A percentile compares a stretch with the other conserved stretches of the same genome.
Conservation (phyloP, 2,797 vertebrate species). For the Darevskia nairensis region DNA sequence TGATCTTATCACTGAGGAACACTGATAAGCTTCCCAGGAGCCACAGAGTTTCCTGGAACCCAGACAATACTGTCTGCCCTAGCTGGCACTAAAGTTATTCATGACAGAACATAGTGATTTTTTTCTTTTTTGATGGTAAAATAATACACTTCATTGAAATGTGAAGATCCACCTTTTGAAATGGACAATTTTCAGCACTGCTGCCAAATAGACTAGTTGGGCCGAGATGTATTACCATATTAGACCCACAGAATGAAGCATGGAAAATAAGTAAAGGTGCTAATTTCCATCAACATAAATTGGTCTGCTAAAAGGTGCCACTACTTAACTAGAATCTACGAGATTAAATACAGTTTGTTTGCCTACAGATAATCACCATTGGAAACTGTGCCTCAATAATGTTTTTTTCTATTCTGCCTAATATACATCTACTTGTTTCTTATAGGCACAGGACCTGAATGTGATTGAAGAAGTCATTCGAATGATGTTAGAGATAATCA, state of each 20-base stretch:
- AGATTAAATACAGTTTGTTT: slow-evolving; percentile 7
- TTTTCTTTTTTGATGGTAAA: neutral
- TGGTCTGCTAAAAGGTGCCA: neutral
- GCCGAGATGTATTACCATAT: neutral
- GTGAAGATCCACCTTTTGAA: slow-evolving; percentile 18
- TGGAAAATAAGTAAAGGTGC: neutral
- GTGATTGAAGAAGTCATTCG: slow-evolving; percentile 99
- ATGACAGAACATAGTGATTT: neutral
- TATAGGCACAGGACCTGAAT: slow-evolving; percentile 93
- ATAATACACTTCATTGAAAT: neutral
- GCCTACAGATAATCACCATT: neutral
- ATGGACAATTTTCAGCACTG: slow-evolving; percentile 20
- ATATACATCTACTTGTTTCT: slow-evolving; percentile 36
- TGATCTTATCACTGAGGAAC: neutral
- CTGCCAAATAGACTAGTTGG: neutral
- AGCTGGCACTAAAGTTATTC: neutral
- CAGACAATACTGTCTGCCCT: neutral
- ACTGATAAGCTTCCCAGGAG: neutral
- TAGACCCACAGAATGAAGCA: neutral
- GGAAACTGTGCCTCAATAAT: slow-evolving; percentile 12
- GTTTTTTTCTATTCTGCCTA: slow-evolving; percentile 15
- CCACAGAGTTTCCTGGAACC: neutral
- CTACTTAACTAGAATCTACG: neutral
- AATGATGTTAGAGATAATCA: slow-evolving; percentile 99
- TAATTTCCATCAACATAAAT: neutral